Evolutionary conservation across 2,797 vertebrate genomes (phyloP).

Genomic region (Morus bassanus): DNA sequence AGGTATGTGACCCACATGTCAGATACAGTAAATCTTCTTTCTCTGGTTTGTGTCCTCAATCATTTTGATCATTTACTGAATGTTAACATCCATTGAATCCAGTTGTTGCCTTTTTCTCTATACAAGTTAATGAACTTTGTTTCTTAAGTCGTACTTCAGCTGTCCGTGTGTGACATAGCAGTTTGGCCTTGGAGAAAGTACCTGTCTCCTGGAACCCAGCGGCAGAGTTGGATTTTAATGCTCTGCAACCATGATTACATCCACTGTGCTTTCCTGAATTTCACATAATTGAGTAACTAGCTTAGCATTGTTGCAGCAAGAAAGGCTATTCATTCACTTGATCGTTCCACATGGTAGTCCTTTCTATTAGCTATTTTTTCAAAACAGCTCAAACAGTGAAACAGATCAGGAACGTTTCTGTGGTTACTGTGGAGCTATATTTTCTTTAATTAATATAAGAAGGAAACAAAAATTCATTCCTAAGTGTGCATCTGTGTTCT

Average conservation of each 20-base stretch:
- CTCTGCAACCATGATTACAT: constrained; percentile 36
- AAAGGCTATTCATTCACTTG: background rate
- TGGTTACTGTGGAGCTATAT: background rate
- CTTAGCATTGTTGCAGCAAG: background rate
- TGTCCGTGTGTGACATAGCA: background rate
- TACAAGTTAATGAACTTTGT: background rate
- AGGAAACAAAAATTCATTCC: background rate
- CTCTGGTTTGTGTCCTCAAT: background rate
- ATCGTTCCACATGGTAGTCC: background rate
- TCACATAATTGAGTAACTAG: background rate
- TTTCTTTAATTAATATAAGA: background rate
- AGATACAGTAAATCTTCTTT: background rate
- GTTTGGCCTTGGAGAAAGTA: background rate
- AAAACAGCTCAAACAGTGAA: background rate
- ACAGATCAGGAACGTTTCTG: background rate
- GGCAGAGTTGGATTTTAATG: background rate
- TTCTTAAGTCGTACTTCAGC: background rate
- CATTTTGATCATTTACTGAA: background rate
- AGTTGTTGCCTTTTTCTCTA: background rate
- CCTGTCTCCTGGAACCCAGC: background rate
- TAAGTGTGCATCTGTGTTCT: background rate
- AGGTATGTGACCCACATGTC: background rate
- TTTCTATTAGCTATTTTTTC: background rate
- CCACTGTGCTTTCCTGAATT: background rate
- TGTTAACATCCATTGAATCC: background rate